A percentile compares a stretch with the other conserved stretches of the same genome.
Conservation (phyloP, 2,113 vertebrate species). For the Donacobius atricapilla region DNA sequence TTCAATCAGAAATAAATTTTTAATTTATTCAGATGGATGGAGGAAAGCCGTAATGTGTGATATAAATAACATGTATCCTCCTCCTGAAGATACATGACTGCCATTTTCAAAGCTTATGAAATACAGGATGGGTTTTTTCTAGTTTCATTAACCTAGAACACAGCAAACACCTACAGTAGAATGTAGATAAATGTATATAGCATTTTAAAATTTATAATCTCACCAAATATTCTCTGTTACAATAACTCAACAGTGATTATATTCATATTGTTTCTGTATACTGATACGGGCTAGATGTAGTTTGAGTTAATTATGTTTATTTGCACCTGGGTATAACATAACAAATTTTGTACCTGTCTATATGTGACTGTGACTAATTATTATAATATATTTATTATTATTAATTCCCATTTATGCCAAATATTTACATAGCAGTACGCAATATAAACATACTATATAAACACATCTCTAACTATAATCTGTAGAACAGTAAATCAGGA, state of each 20-base stretch:
- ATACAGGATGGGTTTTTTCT: neutral
- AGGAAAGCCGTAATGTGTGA: neutral
- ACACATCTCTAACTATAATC: neutral
- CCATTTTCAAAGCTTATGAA: neutral
- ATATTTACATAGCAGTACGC: neutral
- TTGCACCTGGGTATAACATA: neutral
- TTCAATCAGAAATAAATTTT: neutral
- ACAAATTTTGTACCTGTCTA: neutral
- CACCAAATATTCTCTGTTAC: neutral
- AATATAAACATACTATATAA: neutral
- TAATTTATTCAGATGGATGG: neutral
- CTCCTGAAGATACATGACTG: neutral
- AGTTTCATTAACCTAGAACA: neutral
- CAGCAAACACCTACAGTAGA: neutral
- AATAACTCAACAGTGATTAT: neutral
- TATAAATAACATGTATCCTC: neutral
- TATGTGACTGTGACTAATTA: neutral
- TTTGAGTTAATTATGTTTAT: neutral
- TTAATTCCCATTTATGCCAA: neutral
- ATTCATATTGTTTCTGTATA: neutral
- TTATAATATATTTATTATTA: neutral
- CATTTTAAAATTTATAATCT: neutral
- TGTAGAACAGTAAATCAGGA: neutral
- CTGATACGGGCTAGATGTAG: neutral
- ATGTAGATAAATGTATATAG: neutral